phyloP scores from a whole-genome alignment of 2,797 vertebrate species.

The Gymnoscopelus microlampas region DNA sequence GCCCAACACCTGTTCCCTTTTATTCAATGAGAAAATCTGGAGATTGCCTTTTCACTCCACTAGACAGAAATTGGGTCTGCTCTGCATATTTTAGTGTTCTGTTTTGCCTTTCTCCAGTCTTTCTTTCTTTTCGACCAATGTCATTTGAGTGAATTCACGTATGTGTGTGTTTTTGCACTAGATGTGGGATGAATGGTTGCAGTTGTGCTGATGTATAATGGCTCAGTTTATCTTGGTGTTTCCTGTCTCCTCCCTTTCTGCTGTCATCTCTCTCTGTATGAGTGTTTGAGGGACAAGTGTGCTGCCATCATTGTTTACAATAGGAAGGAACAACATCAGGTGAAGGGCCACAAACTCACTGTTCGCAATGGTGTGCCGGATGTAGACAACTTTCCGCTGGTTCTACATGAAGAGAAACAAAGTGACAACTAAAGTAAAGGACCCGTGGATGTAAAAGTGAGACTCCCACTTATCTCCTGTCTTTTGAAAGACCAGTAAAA shows the following conservation, averaged over 20 bases:
- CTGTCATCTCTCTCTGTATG: neutral
- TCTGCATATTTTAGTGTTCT: slow-evolving; percentile 21
- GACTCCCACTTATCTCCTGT: slow-evolving; percentile 20
- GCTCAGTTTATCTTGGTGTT: too few relatives aligned
- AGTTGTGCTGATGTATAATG: too few relatives aligned
- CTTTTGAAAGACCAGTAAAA: slow-evolving; percentile 26
- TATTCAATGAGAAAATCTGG: slow-evolving; percentile 27
- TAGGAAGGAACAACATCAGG: slow-evolving; percentile 8
- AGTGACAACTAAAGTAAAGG: slow-evolving; percentile 26
- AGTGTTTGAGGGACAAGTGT: slow-evolving; percentile 22
- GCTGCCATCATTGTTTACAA: slow-evolving; percentile 28
- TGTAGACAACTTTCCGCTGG: slow-evolving; percentile 24
- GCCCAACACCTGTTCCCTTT: slow-evolving; percentile 21
- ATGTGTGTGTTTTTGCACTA: too few relatives aligned
- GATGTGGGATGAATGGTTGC: too few relatives aligned
- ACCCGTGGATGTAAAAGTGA: slow-evolving; percentile 1
- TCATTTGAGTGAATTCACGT: too few relatives aligned
- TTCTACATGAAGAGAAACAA: slow-evolving; percentile 28
- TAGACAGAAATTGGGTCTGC: slow-evolving; percentile 5
- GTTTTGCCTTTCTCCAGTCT: neutral
- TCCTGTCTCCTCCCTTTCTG: neutral
- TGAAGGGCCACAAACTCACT: slow-evolving; percentile 27
- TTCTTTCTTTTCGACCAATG: slow-evolving; percentile 9
- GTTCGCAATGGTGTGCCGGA: slow-evolving; percentile 15
- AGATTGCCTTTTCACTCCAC: slow-evolving; percentile 28